Evolutionary conservation across 2,113 vertebrate genomes (phyloP).

Genomic region (Malurus cyaneus): DNA sequence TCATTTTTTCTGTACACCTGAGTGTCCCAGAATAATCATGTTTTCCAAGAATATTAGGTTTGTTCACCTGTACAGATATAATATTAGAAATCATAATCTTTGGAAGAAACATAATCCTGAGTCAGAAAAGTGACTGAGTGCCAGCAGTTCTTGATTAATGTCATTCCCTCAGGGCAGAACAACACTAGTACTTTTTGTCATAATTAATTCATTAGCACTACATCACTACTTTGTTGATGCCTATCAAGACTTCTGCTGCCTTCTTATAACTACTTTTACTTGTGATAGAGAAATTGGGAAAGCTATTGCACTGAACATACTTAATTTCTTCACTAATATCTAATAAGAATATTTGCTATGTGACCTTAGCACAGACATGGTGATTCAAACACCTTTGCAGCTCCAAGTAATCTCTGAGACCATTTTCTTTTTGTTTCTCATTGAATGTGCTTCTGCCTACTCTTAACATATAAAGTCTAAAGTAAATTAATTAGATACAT

Average conservation of each 20-base stretch:
- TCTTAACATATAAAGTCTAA: background rate
- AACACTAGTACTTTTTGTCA: background rate
- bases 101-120: background rate
- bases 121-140: background rate
- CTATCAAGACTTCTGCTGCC: background rate
- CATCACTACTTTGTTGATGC: background rate
- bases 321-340: background rate
- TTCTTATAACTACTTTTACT: background rate
- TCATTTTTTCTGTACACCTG: background rate
- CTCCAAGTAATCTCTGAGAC: background rate
- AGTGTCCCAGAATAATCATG: background rate
- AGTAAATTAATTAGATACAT: background rate
- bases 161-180: background rate
- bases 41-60: background rate
- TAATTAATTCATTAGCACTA: background rate
- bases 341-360: background rate
- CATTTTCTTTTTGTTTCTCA: background rate
- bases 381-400: background rate
- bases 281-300: background rate
- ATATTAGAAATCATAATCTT: background rate
- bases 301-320: background rate
- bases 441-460: background rate
- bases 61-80: background rate
- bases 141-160: background rate
- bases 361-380: background rate